These are phyloP conservation scores for Amphibalanus amphitrite DNA, from an alignment of 1,140 invertebrate species.

Conservation along the genomic window DNA sequence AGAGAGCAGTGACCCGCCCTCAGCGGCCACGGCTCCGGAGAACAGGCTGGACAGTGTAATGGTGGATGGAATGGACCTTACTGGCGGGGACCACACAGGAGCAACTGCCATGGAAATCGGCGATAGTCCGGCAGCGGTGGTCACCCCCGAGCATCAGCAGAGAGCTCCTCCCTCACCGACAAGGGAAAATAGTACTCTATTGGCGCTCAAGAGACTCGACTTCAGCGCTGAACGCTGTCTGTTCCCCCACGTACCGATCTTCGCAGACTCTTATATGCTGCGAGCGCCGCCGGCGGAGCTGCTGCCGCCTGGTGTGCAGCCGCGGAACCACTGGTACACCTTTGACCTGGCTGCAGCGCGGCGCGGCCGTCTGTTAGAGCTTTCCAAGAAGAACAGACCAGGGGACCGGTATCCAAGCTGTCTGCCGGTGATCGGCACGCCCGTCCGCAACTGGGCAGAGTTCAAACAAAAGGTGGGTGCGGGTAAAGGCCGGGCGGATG, in stretches of 20 bases:
- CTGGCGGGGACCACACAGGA: too few relatives aligned
- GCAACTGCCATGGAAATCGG: too few relatives aligned
- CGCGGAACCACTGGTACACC: background rate
- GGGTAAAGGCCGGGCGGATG: too few relatives aligned
- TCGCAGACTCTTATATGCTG: background rate
- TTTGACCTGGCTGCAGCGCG: background rate
- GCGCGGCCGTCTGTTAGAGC: too few relatives aligned
- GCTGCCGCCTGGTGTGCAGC: background rate
- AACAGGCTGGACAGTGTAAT: too few relatives aligned
- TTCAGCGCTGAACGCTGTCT: background rate
- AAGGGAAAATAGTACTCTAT: background rate
- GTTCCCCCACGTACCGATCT: background rate
- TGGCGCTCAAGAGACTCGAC: background rate
- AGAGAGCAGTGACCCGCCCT: too few relatives aligned
- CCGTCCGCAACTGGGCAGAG: background rate
- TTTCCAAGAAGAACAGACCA: background rate
- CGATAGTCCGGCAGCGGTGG: too few relatives aligned
- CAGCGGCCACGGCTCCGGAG: too few relatives aligned
- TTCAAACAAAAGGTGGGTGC: too few relatives aligned
- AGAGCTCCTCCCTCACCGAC: too few relatives aligned
- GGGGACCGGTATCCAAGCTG: background rate
- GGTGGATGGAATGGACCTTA: too few relatives aligned
- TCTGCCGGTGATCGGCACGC: background rate
- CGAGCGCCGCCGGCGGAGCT: background rate
- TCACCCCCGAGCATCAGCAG: too few relatives aligned